Evolutionary conservation across 2,888 invertebrate genomes (phyloP).

Genomic region (Sphinx pinastri): DNA sequence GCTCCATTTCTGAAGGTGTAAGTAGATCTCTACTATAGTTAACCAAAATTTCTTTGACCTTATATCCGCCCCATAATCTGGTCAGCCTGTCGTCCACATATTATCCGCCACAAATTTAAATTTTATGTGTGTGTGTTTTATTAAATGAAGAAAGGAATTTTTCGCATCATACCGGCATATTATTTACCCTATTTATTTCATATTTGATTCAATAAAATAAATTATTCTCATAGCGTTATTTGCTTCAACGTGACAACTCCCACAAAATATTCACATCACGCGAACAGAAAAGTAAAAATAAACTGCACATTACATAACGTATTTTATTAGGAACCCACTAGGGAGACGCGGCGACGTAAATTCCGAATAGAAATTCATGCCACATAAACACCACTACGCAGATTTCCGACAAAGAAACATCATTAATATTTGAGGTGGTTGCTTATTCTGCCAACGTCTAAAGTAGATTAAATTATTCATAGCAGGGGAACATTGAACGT

Average conservation of each 20-base stretch:
- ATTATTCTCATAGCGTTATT: too few relatives aligned
- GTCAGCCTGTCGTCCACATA: too few relatives aligned
- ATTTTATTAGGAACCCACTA: constrained; percentile 18
- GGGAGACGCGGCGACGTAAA: constrained; percentile 5
- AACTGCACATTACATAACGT: not conserved
- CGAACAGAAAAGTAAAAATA: constrained; percentile 2
- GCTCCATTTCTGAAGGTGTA: too few relatives aligned
- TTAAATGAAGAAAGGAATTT: too few relatives aligned
- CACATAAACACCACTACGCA: constrained; percentile 38
- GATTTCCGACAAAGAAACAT: constrained; percentile 45
- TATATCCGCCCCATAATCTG: too few relatives aligned
- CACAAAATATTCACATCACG: not conserved
- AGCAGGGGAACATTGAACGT: constrained; percentile 48
- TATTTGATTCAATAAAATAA: too few relatives aligned
- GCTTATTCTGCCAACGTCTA: constrained; percentile 43
- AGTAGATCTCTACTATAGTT: too few relatives aligned
- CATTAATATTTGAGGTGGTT: constrained; percentile 48
- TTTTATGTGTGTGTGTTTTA: too few relatives aligned
- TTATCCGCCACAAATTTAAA: too few relatives aligned
- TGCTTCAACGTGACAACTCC: not conserved
- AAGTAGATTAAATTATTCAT: constrained; percentile 58
- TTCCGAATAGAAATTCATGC: constrained; percentile 25
- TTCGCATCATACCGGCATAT: too few relatives aligned
- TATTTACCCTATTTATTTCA: too few relatives aligned
- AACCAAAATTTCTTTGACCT: too few relatives aligned